phyloP scores from a whole-genome alignment of 1,140 invertebrate species.

The Drosophila santomea region DNA sequence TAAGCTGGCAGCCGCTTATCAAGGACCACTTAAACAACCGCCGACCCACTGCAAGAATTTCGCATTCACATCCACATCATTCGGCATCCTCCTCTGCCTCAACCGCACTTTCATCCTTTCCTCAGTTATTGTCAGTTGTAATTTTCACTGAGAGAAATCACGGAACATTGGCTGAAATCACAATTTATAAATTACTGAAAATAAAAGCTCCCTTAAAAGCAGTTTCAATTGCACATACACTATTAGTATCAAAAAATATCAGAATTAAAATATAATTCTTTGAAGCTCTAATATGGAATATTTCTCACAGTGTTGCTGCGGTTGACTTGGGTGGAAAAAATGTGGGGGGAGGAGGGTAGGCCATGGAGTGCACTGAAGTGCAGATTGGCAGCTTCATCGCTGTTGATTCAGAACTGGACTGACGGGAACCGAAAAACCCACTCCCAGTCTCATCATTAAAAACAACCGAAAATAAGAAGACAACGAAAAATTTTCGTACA shows the following conservation, averaged over 20 bases:
- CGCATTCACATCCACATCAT: conserved; percentile 25
- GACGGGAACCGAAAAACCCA: conserved; percentile 60
- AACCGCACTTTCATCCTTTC: conserved; percentile 2
- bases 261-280: too few species aligned
- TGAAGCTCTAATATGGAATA: too few species aligned
- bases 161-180: fast-evolving
- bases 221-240: too few species aligned
- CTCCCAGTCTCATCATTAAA: conserved; percentile 62
- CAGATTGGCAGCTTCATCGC: conserved; percentile 52
- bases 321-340: conserved; percentile 27
- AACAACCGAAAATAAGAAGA: conserved; percentile 49
- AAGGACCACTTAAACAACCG: conserved; percentile 74
- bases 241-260: too few species aligned
- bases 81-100: conserved; percentile 19
- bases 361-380: conserved; percentile 36
- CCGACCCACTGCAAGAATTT: conserved; percentile 49
- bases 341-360: not conserved
- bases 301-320: conserved; percentile 22
- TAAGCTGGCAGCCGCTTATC: conserved; percentile 72
- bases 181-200: not conserved
- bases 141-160: conserved; percentile 11
- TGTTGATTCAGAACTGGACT: conserved; percentile 69
- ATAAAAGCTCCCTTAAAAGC: not conserved
- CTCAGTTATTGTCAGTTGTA: conserved; percentile 18
- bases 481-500: conserved; percentile 51